Conservation (phyloP, 2,797 vertebrate genomes). For the Salarias fasciatus region DNA sequence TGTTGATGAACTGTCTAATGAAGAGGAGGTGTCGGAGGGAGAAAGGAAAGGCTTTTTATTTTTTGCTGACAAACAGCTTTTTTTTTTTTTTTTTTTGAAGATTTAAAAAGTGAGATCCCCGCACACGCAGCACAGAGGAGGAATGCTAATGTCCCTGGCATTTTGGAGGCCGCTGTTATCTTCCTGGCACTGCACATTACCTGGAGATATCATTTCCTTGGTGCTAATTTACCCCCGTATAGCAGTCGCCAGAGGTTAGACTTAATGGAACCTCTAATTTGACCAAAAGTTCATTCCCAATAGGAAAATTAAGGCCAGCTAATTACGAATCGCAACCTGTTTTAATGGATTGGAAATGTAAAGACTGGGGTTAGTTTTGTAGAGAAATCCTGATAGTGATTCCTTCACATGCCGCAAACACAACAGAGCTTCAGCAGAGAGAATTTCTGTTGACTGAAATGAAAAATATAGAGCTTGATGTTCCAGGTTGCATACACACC, state of each 20-base stretch:
- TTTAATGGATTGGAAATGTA: slow-evolving; percentile 62
- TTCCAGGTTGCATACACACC: slow-evolving; percentile 41
- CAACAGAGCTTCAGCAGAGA: too few relatives aligned
- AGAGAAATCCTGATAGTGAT: slow-evolving; percentile 14
- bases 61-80: slow-evolving; percentile 70
- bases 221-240: slow-evolving; percentile 54
- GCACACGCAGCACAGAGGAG: slow-evolving; percentile 34
- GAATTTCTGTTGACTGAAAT: slow-evolving; percentile 26
- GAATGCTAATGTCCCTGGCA: slow-evolving; percentile 74
- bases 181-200: slow-evolving; percentile 67
- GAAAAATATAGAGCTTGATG: slow-evolving; percentile 22
- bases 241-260: slow-evolving; percentile 53
- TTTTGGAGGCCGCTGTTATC: slow-evolving; percentile 72
- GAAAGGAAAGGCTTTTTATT: slow-evolving; percentile 36
- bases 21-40: slow-evolving; percentile 48
- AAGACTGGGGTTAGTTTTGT: slow-evolving; percentile 39
- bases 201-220: slow-evolving; percentile 67
- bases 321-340: slow-evolving; percentile 64
- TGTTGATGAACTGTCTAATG: slow-evolving; percentile 82
- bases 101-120: slow-evolving; percentile 66
- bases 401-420: slow-evolving; percentile 16
- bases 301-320: slow-evolving; percentile 64
- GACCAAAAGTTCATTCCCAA: slow-evolving; percentile 69
- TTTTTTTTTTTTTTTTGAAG: slow-evolving; percentile 33
- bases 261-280: slow-evolving; percentile 68